Evolutionary conservation across 2,797 vertebrate genomes (phyloP).

Genomic region (Etheostoma perlongum): DNA sequence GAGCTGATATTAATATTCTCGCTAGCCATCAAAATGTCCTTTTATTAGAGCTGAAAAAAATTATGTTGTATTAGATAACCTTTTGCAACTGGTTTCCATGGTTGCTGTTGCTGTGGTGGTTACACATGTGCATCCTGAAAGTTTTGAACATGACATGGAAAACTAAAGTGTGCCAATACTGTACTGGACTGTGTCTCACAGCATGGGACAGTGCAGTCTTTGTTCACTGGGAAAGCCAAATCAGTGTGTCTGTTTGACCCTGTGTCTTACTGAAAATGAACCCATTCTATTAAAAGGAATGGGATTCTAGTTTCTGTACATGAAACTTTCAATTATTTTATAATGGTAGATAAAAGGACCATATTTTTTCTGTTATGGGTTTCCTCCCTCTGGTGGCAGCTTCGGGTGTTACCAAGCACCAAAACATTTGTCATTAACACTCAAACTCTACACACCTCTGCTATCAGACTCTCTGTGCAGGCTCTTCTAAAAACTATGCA

Average conservation of each 20-base stretch:
- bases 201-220: slow-evolving; percentile 37
- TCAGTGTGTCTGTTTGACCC: slow-evolving; percentile 15
- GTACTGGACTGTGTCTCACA: not conserved
- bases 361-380: not conserved
- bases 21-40: too few relatives aligned
- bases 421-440: slow-evolving; percentile 13
- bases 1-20: too few relatives aligned
- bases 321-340: slow-evolving; percentile 15
- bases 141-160: slow-evolving; percentile 5
- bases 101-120: slow-evolving; percentile 5
- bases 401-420: not conserved
- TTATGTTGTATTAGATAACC: not conserved
- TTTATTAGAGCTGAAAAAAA: not conserved
- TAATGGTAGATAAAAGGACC: not conserved
- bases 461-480: not conserved
- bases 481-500: slow-evolving; percentile 27
- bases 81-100: slow-evolving; percentile 10
- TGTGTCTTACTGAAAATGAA: slow-evolving; percentile 9
- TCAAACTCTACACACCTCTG: not conserved
- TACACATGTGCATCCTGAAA: slow-evolving; percentile 7
- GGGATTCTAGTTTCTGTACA: slow-evolving; percentile 7
- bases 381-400: not conserved
- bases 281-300: slow-evolving; percentile 14
- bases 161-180: slow-evolving; percentile 1
- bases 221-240: slow-evolving; percentile 27